Evolutionary conservation across 2,888 invertebrate species (phyloP), one percentile per base, ranked within the genome.

Genomic region (Pristionchus exspectatus): DNA sequence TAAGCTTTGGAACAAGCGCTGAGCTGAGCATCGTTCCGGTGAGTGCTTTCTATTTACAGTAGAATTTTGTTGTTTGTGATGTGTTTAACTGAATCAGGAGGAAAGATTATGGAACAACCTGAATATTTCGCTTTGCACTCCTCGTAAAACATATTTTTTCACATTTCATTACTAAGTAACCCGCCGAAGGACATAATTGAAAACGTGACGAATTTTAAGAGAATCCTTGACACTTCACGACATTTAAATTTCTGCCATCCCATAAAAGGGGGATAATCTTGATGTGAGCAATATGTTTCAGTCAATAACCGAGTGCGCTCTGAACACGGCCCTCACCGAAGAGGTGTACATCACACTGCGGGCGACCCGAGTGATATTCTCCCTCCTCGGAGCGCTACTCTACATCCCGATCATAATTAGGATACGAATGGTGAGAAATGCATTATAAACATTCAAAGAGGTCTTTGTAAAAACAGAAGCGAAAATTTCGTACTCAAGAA

Each of bases 371-470:
- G 81, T 81, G 10, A 18, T 54, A 3, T 81, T 81, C 81, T 81
- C 81, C 16, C 44, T 81, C 14, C 81, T 81, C 27, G 81, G 81
- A 44, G 81, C 81, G 0, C 27, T 50, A 24, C 81, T 81, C 81
- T 81, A 81, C 50, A 81, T 81, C 5, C 81, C 81, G 12, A 81
- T 81, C 21, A 54, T 81, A 1, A 27, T 81, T 24, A 24, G 81
- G 27, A 81, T 81, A 50, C 50, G 81, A 81, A 44, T 81, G 81
- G 81, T 81, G 38, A 38, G 74, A 2, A 59, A 59, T 38, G 38
- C 38, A 5, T 38, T 38, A 5, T 5, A 5, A n/a, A n/a, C n/a
- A n/a, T n/a, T n/a, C n/a, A n/a, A n/a, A n/a, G n/a, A n/a, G n/a
- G n/a, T n/a, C n/a, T n/a, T n/a, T n/a, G n/a, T n/a, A n/a, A n/a